Evolutionary conservation across 2,113 vertebrate species (phyloP), one percentile per base, ranked within the genome.

Genomic region (Corydoras maculifer): DNA sequence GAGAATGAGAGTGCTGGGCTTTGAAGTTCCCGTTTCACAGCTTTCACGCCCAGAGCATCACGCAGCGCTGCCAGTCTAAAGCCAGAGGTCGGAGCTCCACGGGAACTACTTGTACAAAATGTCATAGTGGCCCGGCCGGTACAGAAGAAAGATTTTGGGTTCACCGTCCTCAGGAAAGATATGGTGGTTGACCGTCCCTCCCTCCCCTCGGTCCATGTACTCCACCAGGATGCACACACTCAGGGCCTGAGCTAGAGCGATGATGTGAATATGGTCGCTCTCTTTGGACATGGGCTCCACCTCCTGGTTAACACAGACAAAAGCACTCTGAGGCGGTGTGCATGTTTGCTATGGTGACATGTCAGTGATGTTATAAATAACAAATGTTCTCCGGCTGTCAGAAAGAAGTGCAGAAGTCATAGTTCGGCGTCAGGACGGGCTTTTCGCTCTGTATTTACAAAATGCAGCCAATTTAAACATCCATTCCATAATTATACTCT

Each of bases 221-320:
- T 97, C 94, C 87, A 95, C 94, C 82, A 91, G 90, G 84, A 95
- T 94, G 77, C 93, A 89, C 69, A 95, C 90, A 58, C 88, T 83
- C 74, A 97, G 87, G 55, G 92, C 94, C 88, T 96, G 93, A 9
- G 94, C 93, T 83, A 97, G 89, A 3, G 94, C 93, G 62, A 97
- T 96, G 89, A 96, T 93, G 90, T 97, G 94, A 86, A 97, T 97
- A 85, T 97, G 94, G 86, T 97, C 94, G 11, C 94, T 96, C 85
- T 95, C 93, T 87, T 95, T 95, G 77, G 92, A 94, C 95, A 94
- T 95, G 53, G 90, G 89, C 68, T 91, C 92, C 70, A 93, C 91
- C 74, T 94, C 90, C 91, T 93, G 80, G 13, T 9, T 2, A 62
- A 67, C 68, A 73, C 12, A 76, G 15, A 72, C 43, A 3, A 73